Conservation (phyloP, 2,113 vertebrate genomes). For the Gavialis gangeticus region DNA sequence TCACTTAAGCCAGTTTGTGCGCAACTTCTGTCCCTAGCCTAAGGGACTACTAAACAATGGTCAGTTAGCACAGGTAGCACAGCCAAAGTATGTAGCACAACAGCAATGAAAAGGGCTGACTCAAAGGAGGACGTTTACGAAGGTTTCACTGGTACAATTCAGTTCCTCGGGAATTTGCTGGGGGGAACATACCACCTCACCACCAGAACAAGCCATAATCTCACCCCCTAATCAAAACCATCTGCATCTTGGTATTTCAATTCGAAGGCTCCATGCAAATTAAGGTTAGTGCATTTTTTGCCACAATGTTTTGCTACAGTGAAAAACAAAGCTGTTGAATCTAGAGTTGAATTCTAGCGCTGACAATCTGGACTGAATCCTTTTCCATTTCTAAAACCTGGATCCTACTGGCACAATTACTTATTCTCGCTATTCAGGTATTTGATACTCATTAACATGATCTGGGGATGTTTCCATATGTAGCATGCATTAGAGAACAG, state of each 20-base stretch:
- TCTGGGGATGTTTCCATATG: accelerated
- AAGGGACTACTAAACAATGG: not conserved
- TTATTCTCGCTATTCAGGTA: not conserved
- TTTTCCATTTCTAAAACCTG: not conserved
- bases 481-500: not conserved
- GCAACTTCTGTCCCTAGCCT: too few species aligned
- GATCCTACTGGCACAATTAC: accelerated
- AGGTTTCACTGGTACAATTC: not conserved
- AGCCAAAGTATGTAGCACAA: not conserved
- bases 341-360: not conserved
- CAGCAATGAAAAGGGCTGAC: accelerated
- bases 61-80: not conserved
- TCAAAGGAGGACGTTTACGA: not conserved
- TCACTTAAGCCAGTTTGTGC: too few species aligned
- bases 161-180: not conserved
- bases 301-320: not conserved
- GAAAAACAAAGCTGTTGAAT: constrained; percentile 6
- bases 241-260: not conserved
- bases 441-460: not conserved
- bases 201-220: not conserved
- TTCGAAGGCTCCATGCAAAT: not conserved
- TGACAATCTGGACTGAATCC: not conserved
- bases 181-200: too few species aligned
- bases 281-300: not conserved
- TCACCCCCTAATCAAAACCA: not conserved